Evolutionary conservation across 2,113 vertebrate species (phyloP), one percentile per base, ranked within the genome.

Genomic region (Urocynchramus pylzowi): DNA sequence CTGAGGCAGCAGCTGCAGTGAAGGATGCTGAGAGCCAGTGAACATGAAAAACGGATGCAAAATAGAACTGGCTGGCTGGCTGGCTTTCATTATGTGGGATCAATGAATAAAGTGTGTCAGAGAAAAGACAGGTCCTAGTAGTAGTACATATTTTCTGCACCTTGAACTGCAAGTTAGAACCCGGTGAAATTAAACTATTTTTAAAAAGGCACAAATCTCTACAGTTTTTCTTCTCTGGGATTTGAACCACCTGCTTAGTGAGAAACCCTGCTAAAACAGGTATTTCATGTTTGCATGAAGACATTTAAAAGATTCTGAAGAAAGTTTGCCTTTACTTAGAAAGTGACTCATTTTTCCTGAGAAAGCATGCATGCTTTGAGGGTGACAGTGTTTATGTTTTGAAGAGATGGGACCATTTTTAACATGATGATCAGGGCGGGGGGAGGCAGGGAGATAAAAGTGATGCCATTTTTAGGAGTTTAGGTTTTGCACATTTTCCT

Each of bases 321-420:
- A 53, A 88, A 81, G 71, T 92, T 92, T 85, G 68, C 61, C n/a
- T 90, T 85, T 85, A 22, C 68, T 87, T 56, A 70, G 52, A 63
- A 92, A 90, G n/a, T 83, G 82, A 90, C 50, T 95, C 59, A 79
- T 80, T 92, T 93, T 93, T 86, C 61, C 50, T 67, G 59, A 59
- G 84, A 84, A 95, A 89, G 41, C 28, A 49, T 7, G 2, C 1
- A 4, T 1, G 0, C 37, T 95, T 95, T 89, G 64, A 89, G 75
- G 56, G 26, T 87, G 91, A 45, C 45, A 64, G 23, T 92, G 68
- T 77, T 92, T 90, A 76, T 65, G 39, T 90, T 92, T 88, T 73
- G 63, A 85, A 84, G 74, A 84, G 45, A 86, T 50, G 50, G n/a
- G 33, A 61, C 42, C 59, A 53, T 89, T 92, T 96, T 89, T 93